Conservation (phyloP, 2,888 invertebrate genomes). For the Lepidocyrtinus sp. region DNA sequence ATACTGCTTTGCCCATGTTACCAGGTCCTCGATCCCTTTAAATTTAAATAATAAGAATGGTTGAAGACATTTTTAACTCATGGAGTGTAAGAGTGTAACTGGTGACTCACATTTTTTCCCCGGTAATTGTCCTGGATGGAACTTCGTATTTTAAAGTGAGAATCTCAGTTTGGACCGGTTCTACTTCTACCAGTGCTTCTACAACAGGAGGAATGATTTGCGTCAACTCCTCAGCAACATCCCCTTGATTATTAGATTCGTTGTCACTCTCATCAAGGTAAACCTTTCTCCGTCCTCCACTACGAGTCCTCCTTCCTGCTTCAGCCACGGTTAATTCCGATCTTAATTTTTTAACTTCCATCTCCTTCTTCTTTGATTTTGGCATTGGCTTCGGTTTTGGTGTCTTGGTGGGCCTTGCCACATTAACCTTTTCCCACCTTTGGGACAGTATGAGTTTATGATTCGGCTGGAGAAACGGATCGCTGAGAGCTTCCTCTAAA, state of each 20-base stretch:
- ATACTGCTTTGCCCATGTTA: slow-evolving; percentile 64
- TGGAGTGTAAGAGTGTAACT: no score
- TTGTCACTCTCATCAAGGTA: not conserved
- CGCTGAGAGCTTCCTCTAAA: slow-evolving; percentile 71
- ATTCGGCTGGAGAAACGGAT: slow-evolving; percentile 72
- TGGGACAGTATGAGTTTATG: slow-evolving; percentile 73
- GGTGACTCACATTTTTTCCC: slow-evolving; percentile 71
- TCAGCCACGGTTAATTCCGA: not conserved
- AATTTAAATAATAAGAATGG: slow-evolving; percentile 6
- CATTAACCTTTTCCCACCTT: slow-evolving; percentile 72
- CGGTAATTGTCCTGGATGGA: slow-evolving; percentile 68
- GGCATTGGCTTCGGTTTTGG: slow-evolving; percentile 45
- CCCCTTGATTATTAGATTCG: not conserved
- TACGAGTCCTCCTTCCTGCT: not conserved
- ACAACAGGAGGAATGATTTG: slow-evolving; percentile 9
- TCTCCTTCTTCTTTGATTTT: slow-evolving; percentile 66
- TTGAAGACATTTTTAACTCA: no score
- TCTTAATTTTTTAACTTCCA: slow-evolving; percentile 13
- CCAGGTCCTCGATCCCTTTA: slow-evolving; percentile 43
- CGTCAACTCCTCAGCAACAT: not conserved
- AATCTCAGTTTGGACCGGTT: slow-evolving; percentile 8
- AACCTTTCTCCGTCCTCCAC: not conserved
- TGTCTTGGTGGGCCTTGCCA: slow-evolving; percentile 1
- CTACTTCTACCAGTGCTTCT: not conserved
- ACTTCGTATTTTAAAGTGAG: slow-evolving; percentile 67